These are phyloP conservation scores for Sylvia atricapilla DNA, from an alignment of 2,113 vertebrate genomes.

Conservation along the genomic window DNA sequence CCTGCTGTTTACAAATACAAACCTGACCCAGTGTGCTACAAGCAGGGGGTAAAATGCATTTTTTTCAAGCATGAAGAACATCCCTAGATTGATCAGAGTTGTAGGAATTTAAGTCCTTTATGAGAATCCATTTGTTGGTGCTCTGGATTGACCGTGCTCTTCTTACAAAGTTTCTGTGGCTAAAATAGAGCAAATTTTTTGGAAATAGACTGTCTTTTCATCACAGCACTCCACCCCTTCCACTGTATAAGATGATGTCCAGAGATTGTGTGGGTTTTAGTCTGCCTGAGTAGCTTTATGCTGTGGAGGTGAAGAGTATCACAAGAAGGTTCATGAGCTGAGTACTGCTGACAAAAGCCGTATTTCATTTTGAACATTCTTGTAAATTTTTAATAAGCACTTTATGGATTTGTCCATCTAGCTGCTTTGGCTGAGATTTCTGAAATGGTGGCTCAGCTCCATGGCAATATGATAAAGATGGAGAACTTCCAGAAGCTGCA, in stretches of 20 bases:
- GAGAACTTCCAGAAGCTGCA: constrained; percentile 98
- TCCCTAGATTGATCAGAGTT: neutral
- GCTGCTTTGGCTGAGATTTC: constrained; percentile 93
- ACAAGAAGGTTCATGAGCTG: neutral
- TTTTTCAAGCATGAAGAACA: neutral
- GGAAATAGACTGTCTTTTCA: neutral
- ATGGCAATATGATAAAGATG: constrained; percentile 90
- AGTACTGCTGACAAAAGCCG: neutral
- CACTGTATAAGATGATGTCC: neutral
- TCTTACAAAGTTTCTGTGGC: neutral
- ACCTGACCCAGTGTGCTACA: neutral
- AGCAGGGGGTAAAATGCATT: accelerated
- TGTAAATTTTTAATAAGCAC: neutral
- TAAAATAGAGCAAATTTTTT: neutral
- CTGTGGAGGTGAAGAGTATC: neutral
- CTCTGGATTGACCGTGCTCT: neutral
- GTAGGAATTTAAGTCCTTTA: neutral
- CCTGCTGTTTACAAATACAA: neutral
- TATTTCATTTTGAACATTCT: neutral
- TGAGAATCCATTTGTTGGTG: neutral
- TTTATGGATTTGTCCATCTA: constrained; percentile 41
- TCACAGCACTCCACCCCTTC: neutral
- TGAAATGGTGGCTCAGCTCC: constrained; percentile 90
- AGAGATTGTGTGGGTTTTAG: neutral
- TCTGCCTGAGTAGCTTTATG: neutral